Evolutionary conservation across 2,888 invertebrate species (phyloP), one percentile per base, ranked within the genome.

Genomic region (Polia nebulosa): DNA sequence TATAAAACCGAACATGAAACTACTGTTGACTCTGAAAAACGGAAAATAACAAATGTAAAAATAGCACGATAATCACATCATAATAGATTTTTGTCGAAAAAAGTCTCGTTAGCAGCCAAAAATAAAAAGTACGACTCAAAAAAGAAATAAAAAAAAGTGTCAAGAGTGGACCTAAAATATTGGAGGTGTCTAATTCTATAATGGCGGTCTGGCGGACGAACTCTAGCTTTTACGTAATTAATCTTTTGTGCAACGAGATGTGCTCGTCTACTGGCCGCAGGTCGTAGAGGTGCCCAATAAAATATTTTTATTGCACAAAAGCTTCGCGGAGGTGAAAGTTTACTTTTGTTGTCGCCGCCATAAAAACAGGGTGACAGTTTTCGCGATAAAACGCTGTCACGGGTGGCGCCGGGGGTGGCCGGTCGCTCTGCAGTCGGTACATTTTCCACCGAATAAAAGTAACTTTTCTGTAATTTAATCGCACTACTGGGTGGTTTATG

Each of bases 321-420:
- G 85, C 86, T 86, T 88, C 84, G 85, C 87, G 83, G 86, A 91
- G 92, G 92, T 92, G 91, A 93, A 91, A 93, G 91, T 92, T 94
- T 91, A 88, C 91, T 89, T 92, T 93, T 93, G 91, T 92, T 90
- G 89, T 88, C 87, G 87, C 81, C 86, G 88, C 88, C 87, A 90
- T 92, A 92, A 93, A 94, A 93, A 91, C 81, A 82, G 86, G 87
- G 88, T 91, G 93, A 93, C 94, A 93, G 89, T 92, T 92, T 90
- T 89, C 87, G 90, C 90, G 93, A 94, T 94, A 94, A 94, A 93
- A 86, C 85, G 87, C 89, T 91, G 93, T 91, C 92, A 90, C 84
- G 85, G 88, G 86, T 88, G 91, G 88, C 89, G 89, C 90, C 88
- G 86, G 83, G 85, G 85, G 79, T 80, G 84, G 82, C 69, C 75